Evolutionary conservation across 1,140 invertebrate species (phyloP).

Genomic region (Panonychus citri): DNA sequence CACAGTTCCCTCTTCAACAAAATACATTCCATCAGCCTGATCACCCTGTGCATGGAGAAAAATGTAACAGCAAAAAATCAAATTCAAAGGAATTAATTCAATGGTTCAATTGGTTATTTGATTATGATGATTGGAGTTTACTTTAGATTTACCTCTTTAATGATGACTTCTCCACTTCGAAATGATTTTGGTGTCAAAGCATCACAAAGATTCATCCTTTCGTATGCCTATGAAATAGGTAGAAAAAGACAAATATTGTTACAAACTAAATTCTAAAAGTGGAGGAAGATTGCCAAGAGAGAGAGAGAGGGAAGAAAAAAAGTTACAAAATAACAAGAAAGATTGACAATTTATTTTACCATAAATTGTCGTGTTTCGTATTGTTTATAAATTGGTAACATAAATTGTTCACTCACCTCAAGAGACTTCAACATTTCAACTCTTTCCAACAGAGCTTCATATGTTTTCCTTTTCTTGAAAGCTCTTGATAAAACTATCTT

Average conservation of each 20-base stretch:
- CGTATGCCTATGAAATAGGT: constrained; percentile 44
- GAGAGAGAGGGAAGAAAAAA: background rate
- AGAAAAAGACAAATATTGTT: background rate
- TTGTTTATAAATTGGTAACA: background rate
- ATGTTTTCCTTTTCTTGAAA: constrained; percentile 89
- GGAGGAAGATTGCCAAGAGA: too few species aligned
- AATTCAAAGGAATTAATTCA: background rate
- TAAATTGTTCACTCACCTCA: constrained; percentile 19
- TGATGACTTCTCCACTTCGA: constrained; percentile 52
- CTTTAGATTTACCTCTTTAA: constrained; percentile 37
- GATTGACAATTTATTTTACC: background rate
- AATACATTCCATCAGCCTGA: constrained; percentile 85
- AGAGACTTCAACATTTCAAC: constrained; percentile 80
- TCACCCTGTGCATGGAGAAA: constrained; percentile 53
- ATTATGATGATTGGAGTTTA: too few species aligned
- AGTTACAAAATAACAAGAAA: background rate
- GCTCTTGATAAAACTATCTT: constrained; percentile 85
- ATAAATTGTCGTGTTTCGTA: background rate
- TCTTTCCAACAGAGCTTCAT: constrained; percentile 70
- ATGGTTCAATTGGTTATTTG: too few species aligned
- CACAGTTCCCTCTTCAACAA: constrained; percentile 65
- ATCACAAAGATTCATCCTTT: constrained; percentile 86
- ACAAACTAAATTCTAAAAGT: too few species aligned
- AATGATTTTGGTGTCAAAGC: constrained; percentile 58
- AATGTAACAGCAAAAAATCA: too few species aligned